Conservation (phyloP, 2,888 invertebrate species). For the Calameuta idolon region DNA sequence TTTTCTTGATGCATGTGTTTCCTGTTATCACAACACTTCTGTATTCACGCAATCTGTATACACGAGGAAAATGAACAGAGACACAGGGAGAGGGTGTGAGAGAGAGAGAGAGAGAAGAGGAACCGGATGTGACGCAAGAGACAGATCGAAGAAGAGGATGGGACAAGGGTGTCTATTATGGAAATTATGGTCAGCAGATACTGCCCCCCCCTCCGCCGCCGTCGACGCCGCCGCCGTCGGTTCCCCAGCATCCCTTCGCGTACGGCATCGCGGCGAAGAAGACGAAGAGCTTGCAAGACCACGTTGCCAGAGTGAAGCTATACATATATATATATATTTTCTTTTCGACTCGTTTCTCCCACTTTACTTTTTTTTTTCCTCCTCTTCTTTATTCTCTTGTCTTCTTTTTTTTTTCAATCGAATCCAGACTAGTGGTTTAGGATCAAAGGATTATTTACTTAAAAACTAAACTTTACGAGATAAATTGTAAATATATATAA, state of each 20-base stretch:
- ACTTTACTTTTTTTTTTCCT: background rate
- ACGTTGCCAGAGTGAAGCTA: background rate
- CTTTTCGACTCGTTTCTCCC: background rate
- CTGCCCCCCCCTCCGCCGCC: background rate
- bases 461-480: slow-evolving; percentile 12
- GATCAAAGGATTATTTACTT: slow-evolving; percentile 3
- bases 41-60: background rate
- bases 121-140: background rate
- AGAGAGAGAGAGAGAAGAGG: slow-evolving; percentile 5
- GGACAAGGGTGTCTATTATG: background rate
- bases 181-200: background rate
- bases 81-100: background rate
- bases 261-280: background rate
- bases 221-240: too few species aligned
- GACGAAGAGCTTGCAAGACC: background rate
- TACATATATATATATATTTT: background rate
- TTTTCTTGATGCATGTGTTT: background rate
- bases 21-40: background rate
- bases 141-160: background rate
- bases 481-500: slow-evolving; percentile 26
- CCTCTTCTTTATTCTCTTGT: background rate
- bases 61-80: background rate
- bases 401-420: background rate
- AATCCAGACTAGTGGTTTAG: background rate
- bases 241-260: background rate